Evolutionary conservation across 1,140 invertebrate species (phyloP), one percentile per base, ranked within the genome.

Genomic region (Panagrolaimus sp.): DNA sequence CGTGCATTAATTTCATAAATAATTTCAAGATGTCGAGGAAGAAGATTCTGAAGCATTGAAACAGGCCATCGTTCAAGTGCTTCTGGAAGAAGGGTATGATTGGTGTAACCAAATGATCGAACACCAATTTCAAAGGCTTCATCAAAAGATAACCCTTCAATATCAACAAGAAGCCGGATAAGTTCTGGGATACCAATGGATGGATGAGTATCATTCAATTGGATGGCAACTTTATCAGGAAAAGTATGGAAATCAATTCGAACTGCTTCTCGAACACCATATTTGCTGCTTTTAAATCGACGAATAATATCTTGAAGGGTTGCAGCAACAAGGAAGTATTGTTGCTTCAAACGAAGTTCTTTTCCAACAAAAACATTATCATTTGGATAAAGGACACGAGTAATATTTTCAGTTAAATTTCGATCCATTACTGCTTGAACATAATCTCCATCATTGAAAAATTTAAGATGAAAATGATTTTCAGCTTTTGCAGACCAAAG

Each of bases 401-500:
- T 91, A 73, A 98, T 99, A 79, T 98, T 99, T 84, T 99, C 96
- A 3, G 96, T 93, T 66, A 92, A 85, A 83, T 98, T 98, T 68
- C 95, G 88, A 84, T 98, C 95, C 72, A 97, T 88, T 8, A 99
- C 96, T 64, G 96, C 96, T 85, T 98, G 92, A 78, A 99, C 96
- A 84, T 99, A 98, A 82, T 98, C 95, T 76, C 96, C 96, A 85
- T 57, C 51, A 16, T 57, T 57, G n/a, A 57, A 98, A 86, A 97
- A 98, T 85, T 92, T 90, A 38, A 98, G 88, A 84, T 97, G 92
- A 84, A 98, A 98, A 84, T 93, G 92, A 67, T 92, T 87, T 7
- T 95, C 93, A 70, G 93, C 96, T 85, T 98, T 98, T 20, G 96
- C 95, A 14, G 93, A 96, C 96, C 96, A 99, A 31, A 99, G 86